Evolutionary conservation across 2,797 vertebrate genomes (phyloP), one percentile per base, ranked within the genome.

Genomic region (Argya squamiceps): DNA sequence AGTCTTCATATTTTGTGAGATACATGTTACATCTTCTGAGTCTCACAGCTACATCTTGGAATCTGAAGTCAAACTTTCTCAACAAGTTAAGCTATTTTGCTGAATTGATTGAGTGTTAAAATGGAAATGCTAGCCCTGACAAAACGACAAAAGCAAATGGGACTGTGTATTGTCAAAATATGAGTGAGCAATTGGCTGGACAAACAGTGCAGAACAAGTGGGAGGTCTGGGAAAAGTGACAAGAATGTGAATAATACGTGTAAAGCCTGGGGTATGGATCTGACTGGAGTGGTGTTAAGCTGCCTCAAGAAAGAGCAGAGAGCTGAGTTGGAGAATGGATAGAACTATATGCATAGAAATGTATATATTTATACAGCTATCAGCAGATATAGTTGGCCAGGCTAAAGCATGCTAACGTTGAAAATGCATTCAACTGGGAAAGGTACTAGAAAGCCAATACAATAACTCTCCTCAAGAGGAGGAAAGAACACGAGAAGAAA

Each of bases 21-120:
- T 49, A 39, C 0, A 0, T 36, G 15, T 12, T 80, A 12, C 29
- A 12, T 50, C 16, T 70, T 64, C 26, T 26, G 41, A 75, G 8
- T 65, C 20, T 88, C 47, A 60, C 26, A 68, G 15, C 26, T 74
- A 21, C 30, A 15, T 68, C 32, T 82, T n/a, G 20, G 41, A 92
- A 82, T n/a, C 5, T 56, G 37, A 75, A 78, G 32, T 60, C 12
- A 82, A 68, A 15, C 2, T 65, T 85, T 81, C 32, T 64, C 23
- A 68, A 26, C 4, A 64, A 29, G 15, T 46, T 59, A 68, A 21
- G 18, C 23, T 37, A 37, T 50, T 73, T 73, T 83, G 14, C 39
- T 68, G 18, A 52, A 88, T 79, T 1, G 0, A 63, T 16, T 65
- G 41, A 39, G 49, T 44, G 34, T 52, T 74, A 70, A 91, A 80